Conservation (phyloP, 2,797 vertebrate species). For the Spinus pinus region DNA sequence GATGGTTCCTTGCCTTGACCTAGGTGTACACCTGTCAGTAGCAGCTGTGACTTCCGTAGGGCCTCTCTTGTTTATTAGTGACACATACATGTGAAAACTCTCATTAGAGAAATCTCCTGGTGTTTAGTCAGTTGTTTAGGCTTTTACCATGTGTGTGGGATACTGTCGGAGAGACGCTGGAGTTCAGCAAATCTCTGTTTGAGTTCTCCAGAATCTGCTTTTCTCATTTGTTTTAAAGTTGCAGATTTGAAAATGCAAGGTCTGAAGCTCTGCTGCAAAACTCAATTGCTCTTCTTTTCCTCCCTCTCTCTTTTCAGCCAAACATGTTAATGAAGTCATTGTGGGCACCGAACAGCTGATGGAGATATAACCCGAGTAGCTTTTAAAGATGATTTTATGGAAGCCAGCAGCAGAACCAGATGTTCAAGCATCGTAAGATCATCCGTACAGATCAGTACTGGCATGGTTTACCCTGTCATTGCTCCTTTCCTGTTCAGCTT, state of each 20-base stretch:
- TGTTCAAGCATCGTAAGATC: conserved; percentile 44
- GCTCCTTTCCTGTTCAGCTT: conserved; percentile 55
- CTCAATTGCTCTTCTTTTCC: conserved; percentile 35
- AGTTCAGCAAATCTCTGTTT: not conserved
- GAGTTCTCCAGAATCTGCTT: conserved; percentile 30
- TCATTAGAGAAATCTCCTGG: conserved; percentile 13
- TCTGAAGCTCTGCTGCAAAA: conserved; percentile 29
- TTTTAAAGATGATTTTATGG: conserved; percentile 63
- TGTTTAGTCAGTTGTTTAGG: conserved; percentile 62
- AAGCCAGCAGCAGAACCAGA: conserved; percentile 59
- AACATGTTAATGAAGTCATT: conserved; percentile 94
- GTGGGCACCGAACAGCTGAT: conserved; percentile 95
- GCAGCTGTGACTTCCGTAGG: conserved; percentile 42
- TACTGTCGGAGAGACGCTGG: not conserved
- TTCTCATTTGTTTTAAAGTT: conserved; percentile 47
- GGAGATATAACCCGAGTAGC: conserved; percentile 85
- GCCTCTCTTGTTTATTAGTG: conserved; percentile 12
- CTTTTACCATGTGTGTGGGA: conserved; percentile 37
- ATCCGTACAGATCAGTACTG: conserved; percentile 37
- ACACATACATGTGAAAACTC: conserved; percentile 27
- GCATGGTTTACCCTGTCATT: conserved; percentile 48
- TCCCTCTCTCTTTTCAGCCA: conserved; percentile 81
- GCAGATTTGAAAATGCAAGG: not conserved
- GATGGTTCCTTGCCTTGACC: not conserved
- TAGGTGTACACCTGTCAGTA: conserved; percentile 41